These are phyloP conservation scores for Diadumene lineata DNA, from an alignment of 92 coral and sea anemone genomes.

Conservation along the genomic window DNA sequence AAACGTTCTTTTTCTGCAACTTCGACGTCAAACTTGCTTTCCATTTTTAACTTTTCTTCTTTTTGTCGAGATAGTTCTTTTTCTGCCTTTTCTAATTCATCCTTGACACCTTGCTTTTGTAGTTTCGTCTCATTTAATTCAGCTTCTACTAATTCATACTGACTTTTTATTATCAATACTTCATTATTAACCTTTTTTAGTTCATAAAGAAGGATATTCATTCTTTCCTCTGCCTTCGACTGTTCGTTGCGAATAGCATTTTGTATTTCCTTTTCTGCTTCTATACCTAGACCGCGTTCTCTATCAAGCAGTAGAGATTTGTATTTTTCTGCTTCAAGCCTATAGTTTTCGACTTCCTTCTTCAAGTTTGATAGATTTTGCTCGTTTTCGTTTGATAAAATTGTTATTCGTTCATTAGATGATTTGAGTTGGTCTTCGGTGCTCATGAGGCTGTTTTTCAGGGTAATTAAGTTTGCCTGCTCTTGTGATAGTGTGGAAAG, in stretches of 20 bases:
- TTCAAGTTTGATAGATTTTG: slow-evolving; percentile 18
- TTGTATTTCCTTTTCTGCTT: slow-evolving; percentile 52
- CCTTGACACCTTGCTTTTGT: slow-evolving; percentile 49
- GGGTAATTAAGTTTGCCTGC: slow-evolving; percentile 57
- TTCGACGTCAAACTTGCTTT: slow-evolving; percentile 46
- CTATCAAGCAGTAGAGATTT: slow-evolving; percentile 49
- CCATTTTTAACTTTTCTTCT: slow-evolving; percentile 64
- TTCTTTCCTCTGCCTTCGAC: slow-evolving; percentile 58
- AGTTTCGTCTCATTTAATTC: slow-evolving; percentile 51
- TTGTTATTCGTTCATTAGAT: slow-evolving; percentile 22
- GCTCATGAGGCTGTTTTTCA: slow-evolving; percentile 51
- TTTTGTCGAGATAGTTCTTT: slow-evolving; percentile 54
- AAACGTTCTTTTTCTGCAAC: slow-evolving; percentile 38
- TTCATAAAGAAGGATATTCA: slow-evolving; percentile 65
- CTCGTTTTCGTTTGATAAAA: slow-evolving; percentile 43
- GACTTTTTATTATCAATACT: slow-evolving; percentile 41
- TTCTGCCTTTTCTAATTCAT: slow-evolving; percentile 49
- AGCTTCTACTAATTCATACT: slow-evolving; percentile 50
- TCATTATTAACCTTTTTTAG: slow-evolving; percentile 59
- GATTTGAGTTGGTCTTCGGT: slow-evolving; percentile 37
- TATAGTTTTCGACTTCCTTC: slow-evolving; percentile 51
- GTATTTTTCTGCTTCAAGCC: slow-evolving; percentile 43
- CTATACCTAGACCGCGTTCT: slow-evolving; percentile 41
- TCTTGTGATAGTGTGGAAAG: slow-evolving; percentile 60
- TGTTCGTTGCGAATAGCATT: slow-evolving; percentile 60